Evolutionary conservation across 2,888 invertebrate species (phyloP).

Genomic region (Alsophila aescularia): DNA sequence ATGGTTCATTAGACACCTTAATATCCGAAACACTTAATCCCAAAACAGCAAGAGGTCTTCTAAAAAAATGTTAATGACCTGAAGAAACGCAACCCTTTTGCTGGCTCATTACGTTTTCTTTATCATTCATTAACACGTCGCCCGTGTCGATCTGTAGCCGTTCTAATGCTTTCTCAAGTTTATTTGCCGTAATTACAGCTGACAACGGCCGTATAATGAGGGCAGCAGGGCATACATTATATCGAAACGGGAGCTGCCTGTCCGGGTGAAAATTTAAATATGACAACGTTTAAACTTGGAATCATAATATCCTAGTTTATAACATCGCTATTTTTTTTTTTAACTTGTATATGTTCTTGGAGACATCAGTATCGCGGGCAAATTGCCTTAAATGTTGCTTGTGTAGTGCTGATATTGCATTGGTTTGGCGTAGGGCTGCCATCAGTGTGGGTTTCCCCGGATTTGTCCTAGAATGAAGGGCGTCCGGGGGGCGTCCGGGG

Average conservation of each 20-base stretch:
- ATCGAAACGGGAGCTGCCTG: constrained; percentile 4
- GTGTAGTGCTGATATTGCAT: no score
- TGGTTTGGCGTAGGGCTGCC: no score
- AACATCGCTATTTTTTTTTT: no score
- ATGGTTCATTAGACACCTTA: constrained; percentile 5
- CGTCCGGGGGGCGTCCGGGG: no score
- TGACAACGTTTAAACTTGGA: no score
- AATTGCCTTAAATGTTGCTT: no score
- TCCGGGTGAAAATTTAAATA: neutral
- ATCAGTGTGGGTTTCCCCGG: no score
- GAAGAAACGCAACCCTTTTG: constrained; percentile 41
- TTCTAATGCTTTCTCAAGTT: constrained; percentile 27
- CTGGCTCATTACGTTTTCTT: constrained; percentile 41
- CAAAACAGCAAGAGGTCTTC: constrained; percentile 24
- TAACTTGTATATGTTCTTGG: no score
- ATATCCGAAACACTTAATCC: neutral
- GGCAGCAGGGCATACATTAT: constrained; percentile 16
- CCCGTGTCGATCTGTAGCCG: constrained; percentile 21
- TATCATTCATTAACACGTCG: no score
- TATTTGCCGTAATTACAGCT: constrained; percentile 22
- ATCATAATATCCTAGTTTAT: no score
- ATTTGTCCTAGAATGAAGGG: no score
- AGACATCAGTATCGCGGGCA: no score
- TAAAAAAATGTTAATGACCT: constrained; percentile 31
- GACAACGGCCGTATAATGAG: constrained; percentile 22